Evolutionary conservation across 2,888 invertebrate species (phyloP).

Genomic region (Perdita meconis): DNA sequence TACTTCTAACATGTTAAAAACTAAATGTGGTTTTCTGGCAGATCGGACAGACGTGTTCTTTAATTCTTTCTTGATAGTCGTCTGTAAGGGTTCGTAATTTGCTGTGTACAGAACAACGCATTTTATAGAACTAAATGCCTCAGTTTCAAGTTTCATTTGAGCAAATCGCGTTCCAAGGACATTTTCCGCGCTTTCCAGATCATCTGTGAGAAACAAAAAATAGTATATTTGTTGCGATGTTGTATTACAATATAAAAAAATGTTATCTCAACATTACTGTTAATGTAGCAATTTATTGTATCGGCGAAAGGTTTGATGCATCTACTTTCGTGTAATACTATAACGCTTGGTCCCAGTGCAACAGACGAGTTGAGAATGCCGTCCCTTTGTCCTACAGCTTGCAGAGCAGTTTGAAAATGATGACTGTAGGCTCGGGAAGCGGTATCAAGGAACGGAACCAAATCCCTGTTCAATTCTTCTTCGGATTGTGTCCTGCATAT

Average conservation of each 20-base stretch:
- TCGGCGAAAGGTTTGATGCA: constrained; percentile 88
- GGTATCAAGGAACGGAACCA: constrained; percentile 91
- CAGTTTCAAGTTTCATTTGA: constrained; percentile 87
- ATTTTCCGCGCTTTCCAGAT: constrained; percentile 87
- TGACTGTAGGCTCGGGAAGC: constrained; percentile 90
- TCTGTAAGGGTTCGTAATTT: constrained; percentile 86
- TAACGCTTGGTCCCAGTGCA: constrained; percentile 89
- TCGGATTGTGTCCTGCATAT: constrained; percentile 91
- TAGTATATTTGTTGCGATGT: constrained; percentile 32
- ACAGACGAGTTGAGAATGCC: constrained; percentile 84
- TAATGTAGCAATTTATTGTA: constrained; percentile 82
- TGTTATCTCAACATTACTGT: constrained; percentile 63
- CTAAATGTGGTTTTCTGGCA: constrained; percentile 88
- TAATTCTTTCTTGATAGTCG: constrained; percentile 87
- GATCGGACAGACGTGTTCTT: constrained; percentile 90
- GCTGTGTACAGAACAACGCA: constrained; percentile 88
- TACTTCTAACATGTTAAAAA: constrained; percentile 89
- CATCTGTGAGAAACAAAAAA: constrained; percentile 80
- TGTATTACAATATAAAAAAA: constrained; percentile 2
- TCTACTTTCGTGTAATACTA: constrained; percentile 92
- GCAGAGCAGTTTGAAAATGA: constrained; percentile 88
- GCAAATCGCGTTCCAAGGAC: constrained; percentile 87
- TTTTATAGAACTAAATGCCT: constrained; percentile 90
- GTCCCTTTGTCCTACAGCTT: constrained; percentile 81
- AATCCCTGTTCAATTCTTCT: constrained; percentile 89